Evolutionary conservation across 2,797 vertebrate genomes (phyloP), one percentile per base, ranked within the genome.

Genomic region (Peromyscus aztecus): DNA sequence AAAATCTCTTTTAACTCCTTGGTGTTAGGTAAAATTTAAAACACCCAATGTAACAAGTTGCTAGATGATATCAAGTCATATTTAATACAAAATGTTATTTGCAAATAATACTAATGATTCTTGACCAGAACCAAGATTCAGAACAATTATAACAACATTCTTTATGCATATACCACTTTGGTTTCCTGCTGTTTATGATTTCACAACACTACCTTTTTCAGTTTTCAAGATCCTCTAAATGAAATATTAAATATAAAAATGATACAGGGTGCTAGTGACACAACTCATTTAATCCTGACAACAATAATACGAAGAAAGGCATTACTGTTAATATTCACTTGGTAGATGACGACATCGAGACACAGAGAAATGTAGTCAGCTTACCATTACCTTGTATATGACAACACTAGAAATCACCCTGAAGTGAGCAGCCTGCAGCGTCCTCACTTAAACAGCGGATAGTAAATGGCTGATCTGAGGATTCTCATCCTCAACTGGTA

Each of bases 1-100:
- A 95, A 87, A 92, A 95, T 77, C 40, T 94, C 24, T 90, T 96
- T 97, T 95, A 97, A 96, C 94, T 96, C 93, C 86, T 96, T 92
- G n/a, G 37, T 11, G 19, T 6, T 77, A 94, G 84, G 57, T 49
- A 12, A 94, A 96, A 94, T 80, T 91, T 75, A 92, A 96, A 91
- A 91, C 57, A 29, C 49, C 57, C 65, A 89, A 31, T 59, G 16
- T 88, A 89, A 93, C 21, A 88, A 94, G 69, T 94, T 71, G 34
- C 40, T 91, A 67, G 43, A 43, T 31, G 0, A 71, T 27, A 40
- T 31, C 21, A 29, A 59, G 80, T 86, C 67, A 65, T 11, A 85
- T 83, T 43, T 57, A 4, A 67, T 80, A 57, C 16, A 1, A 9
- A 43, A 16, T 31, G 23, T 17, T 13, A 80, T 87, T 55, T 55